A percentile compares a stretch with the other conserved stretches of the same genome.
These are phyloP conservation scores for Chelonus formosanus DNA, from an alignment of 2,888 invertebrate genomes.

Conservation along the genomic window DNA sequence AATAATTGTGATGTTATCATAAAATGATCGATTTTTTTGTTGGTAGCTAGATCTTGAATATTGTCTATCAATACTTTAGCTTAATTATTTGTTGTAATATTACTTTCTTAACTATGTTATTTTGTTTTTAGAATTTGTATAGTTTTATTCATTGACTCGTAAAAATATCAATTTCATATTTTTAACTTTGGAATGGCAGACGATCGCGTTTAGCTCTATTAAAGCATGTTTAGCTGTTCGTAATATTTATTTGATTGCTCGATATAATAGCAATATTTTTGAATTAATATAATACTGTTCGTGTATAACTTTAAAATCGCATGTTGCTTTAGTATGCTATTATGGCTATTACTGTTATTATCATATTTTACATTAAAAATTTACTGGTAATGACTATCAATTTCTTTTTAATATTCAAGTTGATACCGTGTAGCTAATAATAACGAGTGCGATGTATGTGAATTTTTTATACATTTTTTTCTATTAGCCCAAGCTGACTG, in stretches of 20 bases:
- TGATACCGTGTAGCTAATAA: not conserved
- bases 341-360: too few relatives aligned
- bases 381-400: not conserved
- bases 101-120: not conserved
- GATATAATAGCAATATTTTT: too few relatives aligned
- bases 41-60: conserved; percentile 8
- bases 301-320: too few relatives aligned
- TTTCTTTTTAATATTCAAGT: not conserved
- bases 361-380: too few relatives aligned
- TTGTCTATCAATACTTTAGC: not conserved
- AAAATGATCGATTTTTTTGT: conserved; percentile 27
- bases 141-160: not conserved
- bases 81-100: not conserved
- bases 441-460: conserved; percentile 32
- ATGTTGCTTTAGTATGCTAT: too few relatives aligned
- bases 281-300: too few relatives aligned
- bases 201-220: too few relatives aligned
- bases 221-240: too few relatives aligned
- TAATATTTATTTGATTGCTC: too few relatives aligned
- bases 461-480: not conserved
- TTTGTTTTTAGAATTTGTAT: not conserved
- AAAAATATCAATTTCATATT: too few relatives aligned
- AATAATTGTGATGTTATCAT: conserved; percentile 2
- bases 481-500: not conserved
- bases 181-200: too few relatives aligned